A percentile compares a stretch with the other conserved stretches of the same genome.
These are phyloP conservation scores for Parapsyche elsis DNA, from an alignment of 1,140 invertebrate species.

Conservation along the genomic window DNA sequence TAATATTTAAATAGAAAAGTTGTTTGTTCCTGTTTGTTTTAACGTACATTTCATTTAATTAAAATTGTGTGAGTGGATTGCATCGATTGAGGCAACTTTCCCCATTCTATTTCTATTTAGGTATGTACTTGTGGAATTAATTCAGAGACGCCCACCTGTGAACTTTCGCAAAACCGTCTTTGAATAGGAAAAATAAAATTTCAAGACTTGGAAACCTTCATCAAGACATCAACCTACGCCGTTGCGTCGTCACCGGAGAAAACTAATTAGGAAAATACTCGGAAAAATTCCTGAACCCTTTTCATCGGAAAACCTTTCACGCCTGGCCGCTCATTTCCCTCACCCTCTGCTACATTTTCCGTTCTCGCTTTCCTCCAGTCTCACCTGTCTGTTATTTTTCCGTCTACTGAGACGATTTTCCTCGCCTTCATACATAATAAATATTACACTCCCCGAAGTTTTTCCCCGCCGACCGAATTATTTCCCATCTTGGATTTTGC, in stretches of 20 bases:
- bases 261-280: slow-evolving; percentile 46
- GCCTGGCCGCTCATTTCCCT: slow-evolving; percentile 30
- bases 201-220: background rate
- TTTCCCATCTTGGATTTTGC: background rate
- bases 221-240: slow-evolving; percentile 36
- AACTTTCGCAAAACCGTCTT: background rate
- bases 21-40: too few species aligned
- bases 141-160: too few species aligned
- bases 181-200: background rate
- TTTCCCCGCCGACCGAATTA: background rate
- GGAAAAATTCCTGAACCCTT: slow-evolving; percentile 35
- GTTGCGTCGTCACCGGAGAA: background rate
- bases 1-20: too few species aligned
- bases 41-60: too few species aligned
- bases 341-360: background rate
- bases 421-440: slow-evolving; percentile 1
- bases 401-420: background rate
- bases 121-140: too few species aligned
- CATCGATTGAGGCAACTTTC: too few species aligned
- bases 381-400: slow-evolving; percentile 34
- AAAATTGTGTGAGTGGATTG: too few species aligned
- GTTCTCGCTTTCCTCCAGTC: slow-evolving; percentile 8
- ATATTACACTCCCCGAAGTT: background rate
- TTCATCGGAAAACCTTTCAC: slow-evolving; percentile 33
- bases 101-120: too few species aligned